Base-by-base conservation (phyloP, 2,113 vertebrate species). In the Percopsis transmontana region DNA sequence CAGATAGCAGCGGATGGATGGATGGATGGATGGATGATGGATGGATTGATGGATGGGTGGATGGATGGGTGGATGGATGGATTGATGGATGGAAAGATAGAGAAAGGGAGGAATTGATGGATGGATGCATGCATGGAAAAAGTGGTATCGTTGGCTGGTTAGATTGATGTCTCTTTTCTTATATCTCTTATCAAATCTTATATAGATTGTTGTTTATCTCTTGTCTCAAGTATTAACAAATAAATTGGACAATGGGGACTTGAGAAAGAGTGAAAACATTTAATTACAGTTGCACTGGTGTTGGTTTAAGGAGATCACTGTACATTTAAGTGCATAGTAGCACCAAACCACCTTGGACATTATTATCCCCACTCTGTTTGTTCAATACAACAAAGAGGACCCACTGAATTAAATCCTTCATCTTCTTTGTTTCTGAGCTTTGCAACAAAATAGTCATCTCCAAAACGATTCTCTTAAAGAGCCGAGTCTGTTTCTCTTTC, bases 401-500 rank as follows among this genome's bases (percentile, higher is more conserved):
- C 16, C 66, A 75, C 72, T 62, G 61, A 77, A 73, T 58, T 42
- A 60, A n/a, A 42, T 53, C 58, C 24, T 40, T 53, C 51, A 58
- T 72, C 24, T 40, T 53, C 51, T 60, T 72, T 79, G 62, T 75
- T 69, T 62, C 8, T 11, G 2, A 19, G 20, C 40, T 48, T 68
- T n/a, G 39, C 21, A 51, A 56, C 40, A 27, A 21, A 66, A 72
- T 42, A 51, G 16, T 10, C 20, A 51, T 51, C n/a, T 16, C 4
- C 11, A 74, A 73, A 70, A 70, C 61, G 73, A 60, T 73, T 66
- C 64, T 81, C 68, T 66, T 59, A 52, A 85, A 76, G 70, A 87
- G 79, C 70, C 60, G 75, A 68, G 73, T 56, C 78, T 74, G 78
- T 74, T 77, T 70, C 62, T 78, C 77, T 81, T 81, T 84, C 67